These are phyloP conservation scores for Columba janthina DNA, from an alignment of 2,113 vertebrate species.

Conservation along the genomic window DNA sequence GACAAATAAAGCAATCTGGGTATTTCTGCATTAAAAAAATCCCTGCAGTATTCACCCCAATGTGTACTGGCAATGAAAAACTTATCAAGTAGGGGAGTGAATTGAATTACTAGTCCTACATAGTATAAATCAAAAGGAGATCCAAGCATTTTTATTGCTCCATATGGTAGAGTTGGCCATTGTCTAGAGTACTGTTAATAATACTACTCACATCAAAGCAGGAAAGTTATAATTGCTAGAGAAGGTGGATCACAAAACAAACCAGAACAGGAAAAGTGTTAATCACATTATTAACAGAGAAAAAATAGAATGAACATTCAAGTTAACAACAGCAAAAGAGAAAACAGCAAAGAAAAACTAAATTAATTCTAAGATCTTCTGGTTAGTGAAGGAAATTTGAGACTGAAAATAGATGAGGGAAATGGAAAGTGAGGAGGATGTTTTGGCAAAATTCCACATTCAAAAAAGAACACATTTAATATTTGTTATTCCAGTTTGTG, in stretches of 20 bases:
- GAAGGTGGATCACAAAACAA: background rate
- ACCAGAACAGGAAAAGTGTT: background rate
- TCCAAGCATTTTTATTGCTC: background rate
- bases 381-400: background rate
- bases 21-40: slow-evolving; percentile 48
- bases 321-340: background rate
- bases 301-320: background rate
- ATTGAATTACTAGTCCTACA: slow-evolving; percentile 30
- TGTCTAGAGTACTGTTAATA: slow-evolving; percentile 16
- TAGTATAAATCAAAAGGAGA: slow-evolving; percentile 20
- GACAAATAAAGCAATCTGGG: slow-evolving; percentile 42
- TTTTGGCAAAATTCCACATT: background rate
- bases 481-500: background rate
- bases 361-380: background rate
- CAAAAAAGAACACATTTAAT: background rate
- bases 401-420: background rate
- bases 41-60: slow-evolving; percentile 30
- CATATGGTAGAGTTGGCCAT: slow-evolving; percentile 17
- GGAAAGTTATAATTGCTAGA: slow-evolving; percentile 10
- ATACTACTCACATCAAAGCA: background rate
- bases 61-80: slow-evolving; percentile 27
- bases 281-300: background rate
- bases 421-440: background rate
- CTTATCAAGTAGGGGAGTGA: slow-evolving; percentile 36
- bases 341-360: background rate